Conservation (phyloP, 2,113 vertebrate genomes). For the Sterna hirundo region DNA sequence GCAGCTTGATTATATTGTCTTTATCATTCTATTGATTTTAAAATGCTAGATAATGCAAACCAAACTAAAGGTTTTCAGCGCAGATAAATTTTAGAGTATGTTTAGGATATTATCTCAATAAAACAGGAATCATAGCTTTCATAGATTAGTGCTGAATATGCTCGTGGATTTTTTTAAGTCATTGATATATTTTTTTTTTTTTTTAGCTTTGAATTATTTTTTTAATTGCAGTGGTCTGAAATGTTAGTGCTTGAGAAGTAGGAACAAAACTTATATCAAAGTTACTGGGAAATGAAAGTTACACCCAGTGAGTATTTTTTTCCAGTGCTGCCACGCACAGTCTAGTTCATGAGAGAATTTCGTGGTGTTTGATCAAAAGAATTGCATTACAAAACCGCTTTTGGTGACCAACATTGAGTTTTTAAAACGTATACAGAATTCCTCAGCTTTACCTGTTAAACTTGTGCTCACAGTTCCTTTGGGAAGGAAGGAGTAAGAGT, state of each 20-base stretch:
- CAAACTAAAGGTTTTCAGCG: neutral
- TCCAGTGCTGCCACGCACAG: neutral
- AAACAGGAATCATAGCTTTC: neutral
- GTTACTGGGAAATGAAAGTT: slow-evolving; percentile 15
- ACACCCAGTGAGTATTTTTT: slow-evolving; percentile 11
- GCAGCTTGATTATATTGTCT: neutral
- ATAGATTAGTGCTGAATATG: neutral
- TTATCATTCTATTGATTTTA: neutral
- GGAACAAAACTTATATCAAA: neutral
- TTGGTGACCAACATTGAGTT: neutral
- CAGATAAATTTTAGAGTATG: neutral
- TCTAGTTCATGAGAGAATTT: slow-evolving; percentile 9
- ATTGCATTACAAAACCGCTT: neutral
- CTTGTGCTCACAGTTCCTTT: neutral
- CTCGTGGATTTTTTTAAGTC: neutral
- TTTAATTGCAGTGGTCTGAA: neutral
- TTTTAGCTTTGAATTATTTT: neutral
- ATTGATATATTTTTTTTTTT: neutral
- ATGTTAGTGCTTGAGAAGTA: neutral
- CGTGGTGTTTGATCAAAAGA: neutral
- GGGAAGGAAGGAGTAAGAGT: neutral
- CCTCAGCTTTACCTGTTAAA: neutral
- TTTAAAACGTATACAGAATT: neutral
- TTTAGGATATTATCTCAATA: neutral
- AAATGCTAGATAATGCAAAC: neutral